Evolutionary conservation across 2,888 invertebrate genomes (phyloP).

Genomic region (Tiliacea citrago): DNA sequence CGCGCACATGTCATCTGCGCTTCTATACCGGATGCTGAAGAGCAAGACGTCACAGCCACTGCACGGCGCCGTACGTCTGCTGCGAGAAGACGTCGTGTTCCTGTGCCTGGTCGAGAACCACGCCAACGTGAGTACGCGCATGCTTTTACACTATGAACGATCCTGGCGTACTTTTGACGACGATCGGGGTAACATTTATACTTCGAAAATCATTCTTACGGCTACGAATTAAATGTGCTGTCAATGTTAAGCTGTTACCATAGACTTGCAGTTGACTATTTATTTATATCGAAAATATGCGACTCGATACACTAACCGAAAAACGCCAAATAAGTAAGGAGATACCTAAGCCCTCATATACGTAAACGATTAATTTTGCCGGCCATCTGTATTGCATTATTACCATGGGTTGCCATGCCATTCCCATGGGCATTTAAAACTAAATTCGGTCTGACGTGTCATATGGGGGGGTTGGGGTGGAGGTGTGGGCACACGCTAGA

Average conservation of each 20-base stretch:
- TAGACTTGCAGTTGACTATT: not conserved
- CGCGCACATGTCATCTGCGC: slow-evolving; percentile 97
- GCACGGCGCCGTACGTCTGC: slow-evolving; percentile 96
- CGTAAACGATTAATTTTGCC: too few relatives aligned
- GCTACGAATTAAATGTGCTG: not conserved
- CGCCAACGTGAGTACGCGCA: slow-evolving; percentile 93
- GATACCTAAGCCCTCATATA: too few relatives aligned
- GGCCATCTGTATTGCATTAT: too few relatives aligned
- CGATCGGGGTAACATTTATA: not conserved
- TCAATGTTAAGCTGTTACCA: not conserved
- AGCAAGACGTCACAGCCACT: slow-evolving; percentile 96
- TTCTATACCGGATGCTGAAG: slow-evolving; percentile 97
- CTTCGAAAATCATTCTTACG: not conserved
- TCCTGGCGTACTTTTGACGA: not conserved
- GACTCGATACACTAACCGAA: too few relatives aligned
- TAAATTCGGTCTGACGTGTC: too few relatives aligned
- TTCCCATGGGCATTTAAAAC: too few relatives aligned
- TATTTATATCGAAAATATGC: not conserved
- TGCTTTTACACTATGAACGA: slow-evolving; percentile 22
- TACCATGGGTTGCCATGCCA: too few relatives aligned
- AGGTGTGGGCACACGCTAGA: too few relatives aligned
- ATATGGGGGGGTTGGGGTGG: too few relatives aligned
- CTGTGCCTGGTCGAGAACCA: slow-evolving; percentile 97
- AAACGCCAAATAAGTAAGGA: too few relatives aligned
- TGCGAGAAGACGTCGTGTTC: slow-evolving; percentile 98